A percentile compares a stretch with the other conserved stretches of the same genome.
Evolutionary conservation across 2,113 vertebrate species (phyloP).

Genomic region (Trematocara nigrifrons): DNA sequence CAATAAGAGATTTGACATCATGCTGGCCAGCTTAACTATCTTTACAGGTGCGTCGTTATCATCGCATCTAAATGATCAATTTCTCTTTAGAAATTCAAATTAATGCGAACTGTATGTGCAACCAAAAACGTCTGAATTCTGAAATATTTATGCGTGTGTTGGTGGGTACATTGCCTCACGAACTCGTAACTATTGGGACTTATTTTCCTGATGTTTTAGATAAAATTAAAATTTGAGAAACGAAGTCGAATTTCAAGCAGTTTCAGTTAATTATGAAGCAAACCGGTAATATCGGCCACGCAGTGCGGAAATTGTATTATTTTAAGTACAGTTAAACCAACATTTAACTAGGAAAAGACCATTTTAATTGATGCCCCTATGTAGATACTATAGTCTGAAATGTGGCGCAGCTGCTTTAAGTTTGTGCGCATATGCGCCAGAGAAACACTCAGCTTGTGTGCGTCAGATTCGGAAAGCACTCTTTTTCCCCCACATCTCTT

Average conservation of each 20-base stretch:
- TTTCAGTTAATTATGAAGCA: not conserved
- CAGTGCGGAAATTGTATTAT: too few relatives aligned
- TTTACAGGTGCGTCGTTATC: not conserved
- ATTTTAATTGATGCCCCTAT: not conserved
- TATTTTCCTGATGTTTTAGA: not conserved
- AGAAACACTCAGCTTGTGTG: not conserved
- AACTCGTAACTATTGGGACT: not conserved
- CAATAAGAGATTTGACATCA: not conserved
- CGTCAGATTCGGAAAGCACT: not conserved
- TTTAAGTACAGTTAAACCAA: not conserved
- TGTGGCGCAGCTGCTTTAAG: not conserved
- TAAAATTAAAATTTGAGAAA: not conserved
- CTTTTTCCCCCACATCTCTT: not conserved
- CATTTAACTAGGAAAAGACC: not conserved
- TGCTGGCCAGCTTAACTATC: not conserved
- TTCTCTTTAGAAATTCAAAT: not conserved
- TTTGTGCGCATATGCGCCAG: constrained; percentile 1
- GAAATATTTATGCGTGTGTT: not conserved
- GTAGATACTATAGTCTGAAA: not conserved
- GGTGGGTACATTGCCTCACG: not conserved
- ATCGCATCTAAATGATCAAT: not conserved
- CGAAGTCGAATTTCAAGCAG: not conserved
- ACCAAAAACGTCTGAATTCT: not conserved
- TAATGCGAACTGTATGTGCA: not conserved
- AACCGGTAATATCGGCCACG: not conserved